Conservation (phyloP, 2,888 invertebrate species). For the Rugalucina vietnamica region DNA sequence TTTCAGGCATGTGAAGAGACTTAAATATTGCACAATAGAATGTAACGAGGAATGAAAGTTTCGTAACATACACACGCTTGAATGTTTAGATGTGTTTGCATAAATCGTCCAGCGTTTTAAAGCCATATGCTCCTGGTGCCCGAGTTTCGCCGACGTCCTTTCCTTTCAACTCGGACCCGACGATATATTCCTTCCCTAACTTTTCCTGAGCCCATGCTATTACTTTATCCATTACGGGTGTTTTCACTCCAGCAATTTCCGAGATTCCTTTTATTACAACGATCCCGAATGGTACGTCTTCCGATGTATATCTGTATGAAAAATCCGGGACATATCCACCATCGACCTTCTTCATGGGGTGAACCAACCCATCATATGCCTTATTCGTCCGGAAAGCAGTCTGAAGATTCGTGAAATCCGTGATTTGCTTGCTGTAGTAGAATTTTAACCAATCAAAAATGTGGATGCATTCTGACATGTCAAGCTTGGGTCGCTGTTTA, state of each 20-base stretch:
- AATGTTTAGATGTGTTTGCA: conserved; percentile 32
- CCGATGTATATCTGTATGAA: conserved; percentile 70
- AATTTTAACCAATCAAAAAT: conserved; percentile 71
- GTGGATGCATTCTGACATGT: conserved; percentile 70
- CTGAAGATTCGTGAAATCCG: conserved; percentile 61
- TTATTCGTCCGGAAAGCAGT: conserved; percentile 69
- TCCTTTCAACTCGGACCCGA: conserved; percentile 65
- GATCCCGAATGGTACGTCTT: conserved; percentile 75
- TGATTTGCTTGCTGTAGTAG: conserved; percentile 67
- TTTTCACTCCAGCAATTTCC: conserved; percentile 68
- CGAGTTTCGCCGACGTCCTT: conserved; percentile 69
- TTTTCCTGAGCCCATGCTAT: conserved; percentile 72
- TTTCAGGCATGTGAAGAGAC: no score
- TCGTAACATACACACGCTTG: no score
- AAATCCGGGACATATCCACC: conserved; percentile 73
- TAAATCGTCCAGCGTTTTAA: conserved; percentile 67
- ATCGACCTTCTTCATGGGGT: conserved; percentile 69
- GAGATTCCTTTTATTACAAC: conserved; percentile 75
- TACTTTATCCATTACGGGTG: conserved; percentile 72
- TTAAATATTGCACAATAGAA: no score
- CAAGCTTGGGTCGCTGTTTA: conserved; percentile 54
- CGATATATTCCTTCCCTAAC: conserved; percentile 72
- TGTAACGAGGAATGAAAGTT: no score
- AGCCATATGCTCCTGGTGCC: conserved; percentile 73
- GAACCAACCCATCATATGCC: conserved; percentile 70